Conservation (phyloP, 2,888 invertebrate genomes). For the Tupiocoris notatus region DNA sequence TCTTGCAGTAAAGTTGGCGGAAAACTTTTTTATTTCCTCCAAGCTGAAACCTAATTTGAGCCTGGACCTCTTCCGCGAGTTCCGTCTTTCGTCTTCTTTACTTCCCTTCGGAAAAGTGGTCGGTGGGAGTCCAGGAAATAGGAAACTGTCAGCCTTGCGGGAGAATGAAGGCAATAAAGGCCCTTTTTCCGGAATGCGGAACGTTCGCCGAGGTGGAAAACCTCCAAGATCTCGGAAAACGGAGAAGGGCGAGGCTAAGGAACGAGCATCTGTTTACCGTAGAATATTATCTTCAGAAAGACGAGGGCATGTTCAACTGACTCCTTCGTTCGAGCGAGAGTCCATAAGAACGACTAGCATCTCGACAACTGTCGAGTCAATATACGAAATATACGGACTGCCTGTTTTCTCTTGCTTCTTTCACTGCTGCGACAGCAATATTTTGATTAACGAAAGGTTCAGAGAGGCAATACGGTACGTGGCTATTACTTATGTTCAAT, state of each 20-base stretch:
- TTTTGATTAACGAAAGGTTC: too few species aligned
- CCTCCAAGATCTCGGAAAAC: not conserved
- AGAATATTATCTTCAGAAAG: not conserved
- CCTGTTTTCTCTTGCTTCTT: too few species aligned
- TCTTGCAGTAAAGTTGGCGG: not conserved
- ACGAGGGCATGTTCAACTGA: too few species aligned
- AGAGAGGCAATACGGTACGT: too few species aligned
- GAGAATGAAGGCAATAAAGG: conserved; percentile 36
- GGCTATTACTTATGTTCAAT: too few species aligned
- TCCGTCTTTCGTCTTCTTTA: not conserved
- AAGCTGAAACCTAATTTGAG: not conserved
- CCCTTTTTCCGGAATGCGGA: conserved; percentile 7
- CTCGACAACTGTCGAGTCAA: too few species aligned
- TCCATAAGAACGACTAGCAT: too few species aligned
- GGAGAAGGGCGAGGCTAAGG: not conserved
- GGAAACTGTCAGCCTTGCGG: conserved; percentile 20
- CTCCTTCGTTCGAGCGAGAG: too few species aligned
- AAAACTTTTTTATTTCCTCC: not conserved
- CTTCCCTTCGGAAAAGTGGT: not conserved
- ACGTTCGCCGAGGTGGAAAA: conserved; percentile 14
- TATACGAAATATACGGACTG: too few species aligned
- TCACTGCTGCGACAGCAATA: too few species aligned
- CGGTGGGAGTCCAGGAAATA: not conserved
- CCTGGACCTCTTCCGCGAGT: not conserved
- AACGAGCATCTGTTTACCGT: not conserved